Conservation (phyloP, 2,113 vertebrate genomes). For the Brachyhypopomus occidentalis region DNA sequence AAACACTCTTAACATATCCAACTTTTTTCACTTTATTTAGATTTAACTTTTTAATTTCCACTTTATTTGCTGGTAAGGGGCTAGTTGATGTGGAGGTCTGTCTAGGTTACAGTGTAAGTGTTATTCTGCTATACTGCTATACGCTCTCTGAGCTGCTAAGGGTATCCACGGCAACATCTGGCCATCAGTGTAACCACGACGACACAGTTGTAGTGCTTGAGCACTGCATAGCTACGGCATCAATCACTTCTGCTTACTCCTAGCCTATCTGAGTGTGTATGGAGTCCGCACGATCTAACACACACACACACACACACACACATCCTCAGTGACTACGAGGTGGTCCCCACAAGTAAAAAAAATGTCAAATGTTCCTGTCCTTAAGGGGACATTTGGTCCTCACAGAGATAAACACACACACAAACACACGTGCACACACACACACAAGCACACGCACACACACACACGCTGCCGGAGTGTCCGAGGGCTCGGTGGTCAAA, state of each 20-base stretch:
- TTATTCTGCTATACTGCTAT: conserved; percentile 5
- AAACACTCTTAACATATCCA: background rate
- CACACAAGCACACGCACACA: too few species aligned
- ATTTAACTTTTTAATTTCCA: background rate
- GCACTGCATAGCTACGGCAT: conserved; percentile 52
- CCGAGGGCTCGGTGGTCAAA: too few species aligned
- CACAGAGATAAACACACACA: too few species aligned
- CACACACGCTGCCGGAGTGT: too few species aligned
- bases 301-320: conserved; percentile 7
- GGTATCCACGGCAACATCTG: conserved; percentile 49
- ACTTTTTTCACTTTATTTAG: background rate
- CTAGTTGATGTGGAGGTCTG: too few species aligned
- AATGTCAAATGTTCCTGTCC: too few species aligned
- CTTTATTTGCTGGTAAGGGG: background rate
- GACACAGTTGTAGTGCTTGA: conserved; percentile 39
- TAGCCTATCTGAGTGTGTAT: conserved; percentile 13
- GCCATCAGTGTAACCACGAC: conserved; percentile 51
- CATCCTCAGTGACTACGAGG: background rate
- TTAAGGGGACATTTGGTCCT: too few species aligned
- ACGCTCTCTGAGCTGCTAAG: background rate
- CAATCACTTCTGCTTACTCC: conserved; percentile 49
- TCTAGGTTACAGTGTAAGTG: too few species aligned
- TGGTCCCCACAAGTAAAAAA: too few species aligned
- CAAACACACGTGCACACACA: too few species aligned
- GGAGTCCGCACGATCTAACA: background rate